phyloP scores from a whole-genome alignment of 2,113 vertebrate species.

The Australoheros scitulus region DNA sequence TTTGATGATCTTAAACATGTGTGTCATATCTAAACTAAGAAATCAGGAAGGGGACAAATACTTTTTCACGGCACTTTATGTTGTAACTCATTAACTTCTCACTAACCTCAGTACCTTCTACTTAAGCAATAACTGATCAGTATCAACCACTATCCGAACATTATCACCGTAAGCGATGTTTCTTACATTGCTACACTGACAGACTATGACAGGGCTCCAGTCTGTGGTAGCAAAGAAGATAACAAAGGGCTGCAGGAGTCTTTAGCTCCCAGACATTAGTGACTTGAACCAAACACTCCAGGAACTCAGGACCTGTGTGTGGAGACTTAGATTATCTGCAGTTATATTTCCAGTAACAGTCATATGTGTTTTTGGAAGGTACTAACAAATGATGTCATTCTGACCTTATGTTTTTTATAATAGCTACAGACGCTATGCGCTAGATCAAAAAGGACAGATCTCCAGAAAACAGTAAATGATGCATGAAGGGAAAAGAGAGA shows the following conservation, averaged over 20 bases:
- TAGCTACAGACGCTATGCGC: neutral
- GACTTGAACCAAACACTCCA: neutral
- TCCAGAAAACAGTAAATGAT: constrained; percentile 25
- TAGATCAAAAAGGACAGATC: neutral
- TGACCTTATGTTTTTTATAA: neutral
- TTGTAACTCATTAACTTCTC: neutral
- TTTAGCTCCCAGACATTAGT: neutral
- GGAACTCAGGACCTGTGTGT: neutral
- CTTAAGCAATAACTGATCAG: neutral
- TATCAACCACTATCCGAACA: neutral
- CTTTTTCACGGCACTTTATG: neutral
- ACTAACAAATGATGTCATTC: neutral
- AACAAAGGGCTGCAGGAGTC: neutral
- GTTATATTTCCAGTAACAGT: neutral
- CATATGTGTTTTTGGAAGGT: neutral
- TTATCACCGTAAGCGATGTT: neutral
- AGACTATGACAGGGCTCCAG: neutral
- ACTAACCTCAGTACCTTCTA: neutral
- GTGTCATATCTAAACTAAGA: no score
- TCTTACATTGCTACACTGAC: neutral
- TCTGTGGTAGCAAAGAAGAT: neutral
- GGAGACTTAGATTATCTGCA: neutral
- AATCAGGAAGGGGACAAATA: no score
- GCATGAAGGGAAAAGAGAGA: constrained; percentile 14
- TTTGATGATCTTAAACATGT: no score